Evolutionary conservation across 2,113 vertebrate genomes (phyloP), one percentile per base, ranked within the genome.

Genomic region (Poicephalus gulielmi): DNA sequence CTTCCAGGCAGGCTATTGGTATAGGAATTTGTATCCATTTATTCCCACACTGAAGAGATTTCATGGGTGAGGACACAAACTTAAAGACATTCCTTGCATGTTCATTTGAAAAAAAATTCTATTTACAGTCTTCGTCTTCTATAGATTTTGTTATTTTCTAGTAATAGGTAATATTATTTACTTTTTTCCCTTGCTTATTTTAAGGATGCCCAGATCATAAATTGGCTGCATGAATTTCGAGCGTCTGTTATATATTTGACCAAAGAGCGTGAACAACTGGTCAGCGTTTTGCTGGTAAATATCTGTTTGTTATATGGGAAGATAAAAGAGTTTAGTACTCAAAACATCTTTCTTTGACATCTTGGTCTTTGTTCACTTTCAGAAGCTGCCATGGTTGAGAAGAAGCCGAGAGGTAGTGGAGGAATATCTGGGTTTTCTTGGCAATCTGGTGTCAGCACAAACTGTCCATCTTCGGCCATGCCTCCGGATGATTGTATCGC

Each of bases 401-500:
- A 98, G 99, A 83, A 99, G 99, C 96, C 97, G 83, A 27, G 97
- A 98, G 3, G 99, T 99, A 46, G 98, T 99, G 86, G 99, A 99
- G 24, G 99, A 99, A 76, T 99, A 99, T 73, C 94, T 99, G 97
- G 97, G 98, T 43, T 99, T 99, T 90, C 98, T 99, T 59, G 97
- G 98, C 44, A 99, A 99, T 90, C 98, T 99, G 24, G 99, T 99
- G 16, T 99, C 99, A 8, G 99, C 99, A 7, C 99, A 99, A 97
- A 99, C 99, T 0, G 98, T 99, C 39, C 99, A 99, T 80, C 98
- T 99, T 33, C 97, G 99, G 71, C 96, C 99, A 0, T 99, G 99
- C 91, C 98, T 99, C 18, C 98, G 96, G 62, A 99, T 99, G 98
- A 98, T 99, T 23, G 96, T 98, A 43, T 98, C 98, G 7, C 98